Conservation (phyloP, 1,140 invertebrate species). For the Caerostris darwini region DNA sequence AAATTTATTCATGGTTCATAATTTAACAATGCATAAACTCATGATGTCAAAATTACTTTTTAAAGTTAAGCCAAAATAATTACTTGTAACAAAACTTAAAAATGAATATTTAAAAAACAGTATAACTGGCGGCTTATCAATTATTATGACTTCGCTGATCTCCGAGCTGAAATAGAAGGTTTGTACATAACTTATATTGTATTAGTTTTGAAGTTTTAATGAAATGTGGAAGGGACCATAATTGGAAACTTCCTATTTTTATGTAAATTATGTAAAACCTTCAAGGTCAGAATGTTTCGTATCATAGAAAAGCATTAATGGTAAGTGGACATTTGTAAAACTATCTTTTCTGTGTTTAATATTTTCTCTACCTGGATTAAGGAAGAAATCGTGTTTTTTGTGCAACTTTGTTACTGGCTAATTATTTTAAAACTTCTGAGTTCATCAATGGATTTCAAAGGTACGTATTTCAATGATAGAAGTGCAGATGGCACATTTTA, state of each 20-base stretch:
- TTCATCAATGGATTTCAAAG: constrained; percentile 56
- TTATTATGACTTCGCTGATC: neutral
- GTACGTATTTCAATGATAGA: constrained; percentile 60
- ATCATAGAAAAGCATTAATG: constrained; percentile 15
- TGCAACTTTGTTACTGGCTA: neutral
- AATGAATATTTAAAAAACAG: neutral
- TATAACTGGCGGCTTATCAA: neutral
- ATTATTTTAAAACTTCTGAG: constrained; percentile 33
- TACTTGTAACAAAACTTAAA: neutral
- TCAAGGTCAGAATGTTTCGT: neutral
- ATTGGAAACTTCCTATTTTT: constrained; percentile 5
- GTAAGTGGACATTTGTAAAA: constrained; percentile 34
- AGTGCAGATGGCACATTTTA: constrained; percentile 25
- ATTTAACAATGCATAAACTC: neutral
- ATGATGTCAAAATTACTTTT: neutral
- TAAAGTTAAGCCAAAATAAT: neutral
- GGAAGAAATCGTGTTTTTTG: neutral
- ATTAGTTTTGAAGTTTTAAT: neutral
- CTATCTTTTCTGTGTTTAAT: neutral
- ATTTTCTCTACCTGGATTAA: constrained; percentile 5
- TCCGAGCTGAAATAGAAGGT: neutral
- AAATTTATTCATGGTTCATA: neutral
- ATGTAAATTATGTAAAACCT: neutral
- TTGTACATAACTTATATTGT: constrained; percentile 14
- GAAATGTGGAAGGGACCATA: neutral